Percentiles rank a stretch among this genome's conserved stretches.
These are phyloP conservation scores for Etia nguti DNA, from an alignment of 2,113 vertebrate species.

Conservation along the genomic window DNA sequence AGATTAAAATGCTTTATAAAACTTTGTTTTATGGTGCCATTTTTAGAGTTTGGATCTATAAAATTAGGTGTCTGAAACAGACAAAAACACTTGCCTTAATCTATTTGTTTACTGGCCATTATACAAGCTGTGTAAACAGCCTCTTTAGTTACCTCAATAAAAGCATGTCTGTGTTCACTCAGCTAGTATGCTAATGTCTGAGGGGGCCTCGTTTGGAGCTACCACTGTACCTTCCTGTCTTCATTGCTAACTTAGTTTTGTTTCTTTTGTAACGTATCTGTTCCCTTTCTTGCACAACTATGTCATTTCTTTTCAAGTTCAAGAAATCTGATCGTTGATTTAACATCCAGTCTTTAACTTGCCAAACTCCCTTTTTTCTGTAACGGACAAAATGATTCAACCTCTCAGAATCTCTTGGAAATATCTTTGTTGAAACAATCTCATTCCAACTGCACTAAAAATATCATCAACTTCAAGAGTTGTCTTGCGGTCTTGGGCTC, in stretches of 20 bases:
- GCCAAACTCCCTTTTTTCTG: slow-evolving; percentile 13
- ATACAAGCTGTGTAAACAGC: slow-evolving; percentile 34
- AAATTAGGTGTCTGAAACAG: slow-evolving; percentile 44
- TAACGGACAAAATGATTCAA: slow-evolving; percentile 2
- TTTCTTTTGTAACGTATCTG: neutral
- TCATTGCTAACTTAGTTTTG: neutral
- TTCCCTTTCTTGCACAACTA: neutral
- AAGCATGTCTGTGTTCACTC: slow-evolving; percentile 15
- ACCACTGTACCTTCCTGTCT: neutral
- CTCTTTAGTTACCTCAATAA: slow-evolving; percentile 40
- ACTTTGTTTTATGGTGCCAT: slow-evolving; percentile 33
- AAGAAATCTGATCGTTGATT: neutral
- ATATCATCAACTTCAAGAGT: slow-evolving; percentile 43
- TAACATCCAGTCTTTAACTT: slow-evolving; percentile 1
- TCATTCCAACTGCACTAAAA: slow-evolving; percentile 57
- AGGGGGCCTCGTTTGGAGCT: neutral
- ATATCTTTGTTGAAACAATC: slow-evolving; percentile 44
- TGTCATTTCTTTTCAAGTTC: slow-evolving; percentile 18
- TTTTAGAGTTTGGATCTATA: slow-evolving; percentile 38
- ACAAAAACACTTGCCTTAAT: slow-evolving; percentile 27
- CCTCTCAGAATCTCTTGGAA: slow-evolving; percentile 39
- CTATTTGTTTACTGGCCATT: slow-evolving; percentile 41
- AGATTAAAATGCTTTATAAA: slow-evolving; percentile 49
- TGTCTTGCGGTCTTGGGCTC: slow-evolving; percentile 32
- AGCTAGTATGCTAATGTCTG: neutral